phyloP scores from a whole-genome alignment of 2,888 invertebrate genomes.

The Polia nebulosa region DNA sequence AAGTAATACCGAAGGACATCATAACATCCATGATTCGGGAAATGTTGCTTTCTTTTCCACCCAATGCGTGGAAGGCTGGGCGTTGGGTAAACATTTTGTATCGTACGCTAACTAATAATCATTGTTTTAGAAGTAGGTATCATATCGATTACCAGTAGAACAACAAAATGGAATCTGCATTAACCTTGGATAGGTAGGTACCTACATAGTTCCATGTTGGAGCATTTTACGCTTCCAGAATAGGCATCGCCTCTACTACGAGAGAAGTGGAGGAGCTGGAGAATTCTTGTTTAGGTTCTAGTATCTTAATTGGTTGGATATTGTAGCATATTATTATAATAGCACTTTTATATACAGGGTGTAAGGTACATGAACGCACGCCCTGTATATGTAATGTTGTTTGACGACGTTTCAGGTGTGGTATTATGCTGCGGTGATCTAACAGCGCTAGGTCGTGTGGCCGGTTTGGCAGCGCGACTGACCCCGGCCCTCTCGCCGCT shows the following conservation, averaged over 20 bases:
- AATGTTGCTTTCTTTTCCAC: constrained; percentile 98
- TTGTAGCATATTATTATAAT: background rate
- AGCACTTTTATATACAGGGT: background rate
- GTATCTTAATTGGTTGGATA: background rate
- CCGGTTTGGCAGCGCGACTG: constrained; percentile 97
- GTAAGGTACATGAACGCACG: too few species aligned
- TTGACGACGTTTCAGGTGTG: constrained; percentile 83
- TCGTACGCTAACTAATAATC: background rate
- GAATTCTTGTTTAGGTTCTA: background rate
- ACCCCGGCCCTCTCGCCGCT: constrained; percentile 99
- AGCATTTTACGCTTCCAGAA: background rate
- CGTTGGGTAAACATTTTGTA: constrained; percentile 91
- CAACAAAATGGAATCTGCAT: background rate
- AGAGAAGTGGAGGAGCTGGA: background rate
- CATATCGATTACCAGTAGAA: background rate
- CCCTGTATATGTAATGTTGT: background rate
- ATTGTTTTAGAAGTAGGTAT: background rate
- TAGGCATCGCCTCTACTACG: background rate
- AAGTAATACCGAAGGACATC: constrained; percentile 96
- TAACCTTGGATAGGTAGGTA: background rate
- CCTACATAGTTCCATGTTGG: background rate
- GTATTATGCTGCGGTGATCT: constrained; percentile 97
- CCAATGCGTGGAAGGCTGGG: constrained; percentile 97
- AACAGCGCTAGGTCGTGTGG: constrained; percentile 96
- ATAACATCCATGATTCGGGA: constrained; percentile 97